phyloP scores from a whole-genome alignment of 2,888 invertebrate species.

The Caenorhabditis drosophilae region DNA sequence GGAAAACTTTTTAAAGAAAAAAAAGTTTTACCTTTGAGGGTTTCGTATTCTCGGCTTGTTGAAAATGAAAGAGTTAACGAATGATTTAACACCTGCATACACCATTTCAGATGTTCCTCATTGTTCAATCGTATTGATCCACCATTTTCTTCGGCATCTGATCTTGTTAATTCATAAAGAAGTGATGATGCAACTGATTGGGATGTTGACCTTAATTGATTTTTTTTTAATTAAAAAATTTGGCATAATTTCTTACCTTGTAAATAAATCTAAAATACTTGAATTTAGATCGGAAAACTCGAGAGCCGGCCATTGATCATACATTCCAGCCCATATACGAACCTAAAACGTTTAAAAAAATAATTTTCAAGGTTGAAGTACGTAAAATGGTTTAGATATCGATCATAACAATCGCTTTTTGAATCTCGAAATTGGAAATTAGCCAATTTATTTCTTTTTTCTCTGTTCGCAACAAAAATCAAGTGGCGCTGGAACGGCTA shows the following conservation, averaged over 20 bases:
- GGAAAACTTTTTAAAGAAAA: no score
- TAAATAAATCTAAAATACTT: conserved; percentile 62
- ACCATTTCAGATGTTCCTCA: conserved; percentile 66
- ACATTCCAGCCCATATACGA: conserved; percentile 47
- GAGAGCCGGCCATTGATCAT: conserved; percentile 65
- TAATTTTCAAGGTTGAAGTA: no score
- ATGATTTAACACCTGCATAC: conserved; percentile 67
- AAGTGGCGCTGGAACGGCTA: no score
- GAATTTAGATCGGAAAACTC: conserved; percentile 61
- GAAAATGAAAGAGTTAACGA: conserved; percentile 58
- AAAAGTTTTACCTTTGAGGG: conserved; percentile 41
- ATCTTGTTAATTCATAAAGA: conserved; percentile 38
- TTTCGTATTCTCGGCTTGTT: conserved; percentile 56
- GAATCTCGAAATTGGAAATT: no score
- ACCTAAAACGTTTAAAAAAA: conserved; percentile 27
- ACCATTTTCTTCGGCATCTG: conserved; percentile 36
- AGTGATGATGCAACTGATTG: conserved; percentile 46
- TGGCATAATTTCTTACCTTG: conserved; percentile 39
- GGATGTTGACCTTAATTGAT: conserved; percentile 38
- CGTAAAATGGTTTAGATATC: no score
- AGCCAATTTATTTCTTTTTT: no score
- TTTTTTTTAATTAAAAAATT: background rate
- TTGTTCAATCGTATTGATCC: conserved; percentile 43
- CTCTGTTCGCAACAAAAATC: no score
- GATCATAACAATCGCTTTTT: no score